These are phyloP conservation scores for Choreutis nemorana DNA, from an alignment of 2,888 invertebrate genomes.

Conservation along the genomic window DNA sequence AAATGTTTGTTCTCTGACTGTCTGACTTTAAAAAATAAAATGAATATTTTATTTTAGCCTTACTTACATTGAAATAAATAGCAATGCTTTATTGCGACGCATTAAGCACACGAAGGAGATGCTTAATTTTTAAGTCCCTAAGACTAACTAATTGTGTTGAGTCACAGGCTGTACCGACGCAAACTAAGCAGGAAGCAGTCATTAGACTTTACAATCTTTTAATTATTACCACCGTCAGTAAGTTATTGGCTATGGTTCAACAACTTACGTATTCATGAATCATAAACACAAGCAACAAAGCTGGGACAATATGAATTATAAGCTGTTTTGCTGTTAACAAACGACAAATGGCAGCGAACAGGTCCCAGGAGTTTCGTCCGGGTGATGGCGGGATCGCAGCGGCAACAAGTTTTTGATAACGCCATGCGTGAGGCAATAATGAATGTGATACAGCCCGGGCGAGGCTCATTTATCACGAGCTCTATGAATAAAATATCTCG, in stretches of 20 bases:
- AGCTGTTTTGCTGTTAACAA: constrained; percentile 39
- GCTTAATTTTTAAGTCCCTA: too few relatives aligned
- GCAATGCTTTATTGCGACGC: too few relatives aligned
- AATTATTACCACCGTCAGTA: constrained; percentile 25
- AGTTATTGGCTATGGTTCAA: constrained; percentile 22
- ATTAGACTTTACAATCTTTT: constrained; percentile 11
- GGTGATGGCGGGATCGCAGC: constrained; percentile 33
- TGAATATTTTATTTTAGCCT: too few relatives aligned
- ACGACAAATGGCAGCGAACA: constrained; percentile 46
- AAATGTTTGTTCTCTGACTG: too few relatives aligned
- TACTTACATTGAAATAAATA: too few relatives aligned
- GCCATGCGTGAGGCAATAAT: constrained; percentile 51
- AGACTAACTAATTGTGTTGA: too few relatives aligned
- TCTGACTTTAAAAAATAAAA: too few relatives aligned
- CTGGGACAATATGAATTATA: constrained; percentile 38
- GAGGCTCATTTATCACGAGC: constrained; percentile 55
- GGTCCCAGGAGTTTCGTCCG: constrained; percentile 38
- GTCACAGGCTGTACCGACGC: too few relatives aligned
- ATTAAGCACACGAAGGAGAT: too few relatives aligned
- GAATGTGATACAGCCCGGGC: constrained; percentile 53
- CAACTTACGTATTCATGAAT: constrained; percentile 22
- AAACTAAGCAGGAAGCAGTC: too few relatives aligned
- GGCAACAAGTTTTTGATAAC: constrained; percentile 61
- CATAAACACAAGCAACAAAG: constrained; percentile 40
- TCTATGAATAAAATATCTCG: constrained; percentile 62